phyloP scores from a whole-genome alignment of 2,888 invertebrate genomes.

The Hyalella azteca region DNA sequence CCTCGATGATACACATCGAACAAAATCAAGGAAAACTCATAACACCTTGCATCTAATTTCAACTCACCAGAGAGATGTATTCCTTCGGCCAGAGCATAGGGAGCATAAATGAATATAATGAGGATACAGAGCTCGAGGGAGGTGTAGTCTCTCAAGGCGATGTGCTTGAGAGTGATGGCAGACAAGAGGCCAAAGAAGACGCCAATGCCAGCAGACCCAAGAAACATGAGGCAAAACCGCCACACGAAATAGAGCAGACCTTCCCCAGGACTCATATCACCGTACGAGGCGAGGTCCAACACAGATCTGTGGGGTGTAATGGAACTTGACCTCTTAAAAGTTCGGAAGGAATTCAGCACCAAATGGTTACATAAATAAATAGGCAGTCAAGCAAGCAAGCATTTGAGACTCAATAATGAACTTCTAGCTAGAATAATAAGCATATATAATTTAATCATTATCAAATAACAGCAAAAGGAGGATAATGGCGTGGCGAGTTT shows the following conservation, averaged over 20 bases:
- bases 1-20: too few relatives aligned
- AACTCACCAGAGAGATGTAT: slow-evolving; percentile 83
- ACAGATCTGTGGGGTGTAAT: slow-evolving; percentile 78
- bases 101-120: slow-evolving; percentile 97
- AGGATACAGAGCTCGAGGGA: slow-evolving; percentile 98
- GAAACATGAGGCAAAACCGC: slow-evolving; percentile 93
- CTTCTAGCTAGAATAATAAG: too few relatives aligned
- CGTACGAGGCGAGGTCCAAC: slow-evolving; percentile 70
- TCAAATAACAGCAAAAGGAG: too few relatives aligned
- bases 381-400: too few relatives aligned
- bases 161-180: slow-evolving; percentile 69
- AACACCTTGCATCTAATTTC: too few relatives aligned
- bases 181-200: slow-evolving; percentile 92
- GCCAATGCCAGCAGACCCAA: slow-evolving; percentile 96
- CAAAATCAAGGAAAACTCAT: too few relatives aligned
- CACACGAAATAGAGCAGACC: slow-evolving; percentile 87
- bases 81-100: slow-evolving; percentile 97
- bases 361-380: too few relatives aligned
- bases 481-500: too few relatives aligned
- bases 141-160: slow-evolving; percentile 92
- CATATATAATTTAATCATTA: too few relatives aligned
- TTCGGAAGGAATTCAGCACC: too few relatives aligned
- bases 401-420: background rate
- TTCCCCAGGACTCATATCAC: slow-evolving; percentile 74
- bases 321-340: too few relatives aligned